A percentile compares a stretch with the other conserved stretches of the same genome.
Evolutionary conservation across 2,113 vertebrate species (phyloP).

Genomic region (Phalacrocorax carbo): DNA sequence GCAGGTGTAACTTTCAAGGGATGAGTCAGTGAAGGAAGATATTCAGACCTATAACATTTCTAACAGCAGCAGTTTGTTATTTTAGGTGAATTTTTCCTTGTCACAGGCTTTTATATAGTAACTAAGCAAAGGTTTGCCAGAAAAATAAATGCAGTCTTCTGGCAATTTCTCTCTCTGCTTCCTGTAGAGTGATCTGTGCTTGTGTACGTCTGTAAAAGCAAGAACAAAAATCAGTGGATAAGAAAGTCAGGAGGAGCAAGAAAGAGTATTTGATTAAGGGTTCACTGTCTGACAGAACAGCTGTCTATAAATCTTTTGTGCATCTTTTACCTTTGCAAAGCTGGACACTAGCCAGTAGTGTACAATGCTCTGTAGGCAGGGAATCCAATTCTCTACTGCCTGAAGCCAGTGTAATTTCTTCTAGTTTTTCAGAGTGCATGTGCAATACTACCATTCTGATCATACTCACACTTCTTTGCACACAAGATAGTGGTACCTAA

Average conservation of each 20-base stretch:
- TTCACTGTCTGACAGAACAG: not conserved
- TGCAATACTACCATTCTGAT: not conserved
- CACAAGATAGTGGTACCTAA: not conserved
- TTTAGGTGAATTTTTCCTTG: not conserved
- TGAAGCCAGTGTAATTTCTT: not conserved
- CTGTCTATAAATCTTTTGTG: not conserved
- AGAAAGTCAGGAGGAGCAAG: not conserved
- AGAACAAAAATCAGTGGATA: not conserved
- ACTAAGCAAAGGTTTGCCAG: not conserved
- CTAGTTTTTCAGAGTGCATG: not conserved
- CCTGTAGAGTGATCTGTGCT: not conserved
- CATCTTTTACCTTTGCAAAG: not conserved
- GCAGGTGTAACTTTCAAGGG: conserved; percentile 40
- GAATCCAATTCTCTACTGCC: not conserved
- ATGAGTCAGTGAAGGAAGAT: conserved; percentile 30
- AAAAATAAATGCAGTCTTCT: not conserved
- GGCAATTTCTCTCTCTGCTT: not conserved
- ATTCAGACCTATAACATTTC: not conserved
- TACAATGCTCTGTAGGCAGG: not conserved
- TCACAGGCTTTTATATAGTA: not conserved
- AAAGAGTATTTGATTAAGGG: not conserved
- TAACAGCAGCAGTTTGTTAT: conserved; percentile 5
- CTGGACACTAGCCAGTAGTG: not conserved
- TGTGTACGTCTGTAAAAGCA: not conserved
- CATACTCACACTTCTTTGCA: not conserved